Percentiles rank a stretch among this genome's conserved stretches.
phyloP scores from a whole-genome alignment of 2,113 vertebrate genomes.

The Megaptera novaeangliae region DNA sequence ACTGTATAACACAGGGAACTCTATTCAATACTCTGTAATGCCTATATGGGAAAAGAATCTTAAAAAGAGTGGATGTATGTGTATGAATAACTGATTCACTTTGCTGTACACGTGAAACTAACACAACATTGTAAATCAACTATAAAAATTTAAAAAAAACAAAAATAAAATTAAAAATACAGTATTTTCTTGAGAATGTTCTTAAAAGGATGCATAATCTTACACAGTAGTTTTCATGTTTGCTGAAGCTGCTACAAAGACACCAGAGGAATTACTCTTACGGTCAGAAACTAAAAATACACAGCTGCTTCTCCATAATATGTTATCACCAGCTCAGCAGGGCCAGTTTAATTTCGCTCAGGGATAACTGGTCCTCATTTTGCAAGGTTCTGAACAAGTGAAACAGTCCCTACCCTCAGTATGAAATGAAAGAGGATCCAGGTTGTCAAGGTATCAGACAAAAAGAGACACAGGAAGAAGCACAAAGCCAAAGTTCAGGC shows the following conservation, averaged over 20 bases:
- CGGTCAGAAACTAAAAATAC: background rate
- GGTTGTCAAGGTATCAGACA: background rate
- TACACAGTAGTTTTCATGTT: background rate
- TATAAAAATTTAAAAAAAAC: too few species aligned
- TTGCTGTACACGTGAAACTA: too few species aligned
- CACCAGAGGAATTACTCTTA: background rate
- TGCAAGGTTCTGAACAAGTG: background rate
- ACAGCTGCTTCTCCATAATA: background rate
- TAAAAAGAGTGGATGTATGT: too few species aligned
- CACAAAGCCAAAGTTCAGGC: background rate
- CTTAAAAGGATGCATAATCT: background rate
- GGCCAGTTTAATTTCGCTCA: background rate
- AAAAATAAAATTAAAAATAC: background rate
- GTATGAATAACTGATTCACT: too few species aligned
- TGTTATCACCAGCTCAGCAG: background rate
- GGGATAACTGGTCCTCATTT: background rate
- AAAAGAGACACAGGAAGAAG: background rate
- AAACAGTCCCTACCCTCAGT: background rate
- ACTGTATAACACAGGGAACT: too few species aligned
- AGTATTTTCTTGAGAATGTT: background rate
- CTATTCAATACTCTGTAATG: too few species aligned
- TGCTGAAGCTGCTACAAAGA: background rate
- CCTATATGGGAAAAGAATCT: too few species aligned
- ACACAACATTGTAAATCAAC: too few species aligned
- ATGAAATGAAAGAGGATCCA: background rate